Conservation (phyloP, 1,140 invertebrate genomes). For the Pseudomyrmex flavicornis region DNA sequence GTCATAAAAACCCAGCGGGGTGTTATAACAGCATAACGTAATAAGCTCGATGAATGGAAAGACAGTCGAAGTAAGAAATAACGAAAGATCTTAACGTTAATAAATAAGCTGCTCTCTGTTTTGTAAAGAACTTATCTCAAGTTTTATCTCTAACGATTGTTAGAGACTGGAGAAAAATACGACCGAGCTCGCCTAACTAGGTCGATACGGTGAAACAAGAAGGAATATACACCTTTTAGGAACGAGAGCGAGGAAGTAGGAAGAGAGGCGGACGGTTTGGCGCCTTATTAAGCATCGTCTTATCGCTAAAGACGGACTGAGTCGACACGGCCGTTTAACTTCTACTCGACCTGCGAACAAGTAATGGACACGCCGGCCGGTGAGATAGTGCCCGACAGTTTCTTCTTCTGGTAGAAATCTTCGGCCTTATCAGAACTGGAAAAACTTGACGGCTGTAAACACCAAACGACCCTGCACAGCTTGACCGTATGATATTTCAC, state of each 20-base stretch:
- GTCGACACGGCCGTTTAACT: conserved; percentile 75
- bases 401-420: conserved; percentile 49
- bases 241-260: conserved; percentile 51
- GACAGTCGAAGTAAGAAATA: background rate
- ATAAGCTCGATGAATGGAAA: conserved; percentile 17
- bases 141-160: conserved; percentile 3
- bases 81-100: background rate
- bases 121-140: background rate
- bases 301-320: conserved; percentile 66
- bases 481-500: conserved; percentile 34
- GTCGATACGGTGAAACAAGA: conserved; percentile 64
- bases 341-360: conserved; percentile 75
- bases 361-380: conserved; percentile 66
- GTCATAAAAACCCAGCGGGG: conserved; percentile 36
- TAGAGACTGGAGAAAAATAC: conserved; percentile 56
- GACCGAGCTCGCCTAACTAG: conserved; percentile 61
- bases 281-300: conserved; percentile 74
- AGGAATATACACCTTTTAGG: background rate
- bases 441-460: conserved; percentile 74
- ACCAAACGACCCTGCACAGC: conserved; percentile 56
- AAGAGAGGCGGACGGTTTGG: conserved; percentile 63
- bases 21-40: conserved; percentile 34
- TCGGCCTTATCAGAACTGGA: conserved; percentile 61
- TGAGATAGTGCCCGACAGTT: conserved; percentile 57
- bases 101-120: background rate